A percentile compares a stretch with the other conserved stretches of the same genome.
These are phyloP conservation scores for Sitophilus oryzae DNA, from an alignment of 1,140 invertebrate species.

Conservation along the genomic window DNA sequence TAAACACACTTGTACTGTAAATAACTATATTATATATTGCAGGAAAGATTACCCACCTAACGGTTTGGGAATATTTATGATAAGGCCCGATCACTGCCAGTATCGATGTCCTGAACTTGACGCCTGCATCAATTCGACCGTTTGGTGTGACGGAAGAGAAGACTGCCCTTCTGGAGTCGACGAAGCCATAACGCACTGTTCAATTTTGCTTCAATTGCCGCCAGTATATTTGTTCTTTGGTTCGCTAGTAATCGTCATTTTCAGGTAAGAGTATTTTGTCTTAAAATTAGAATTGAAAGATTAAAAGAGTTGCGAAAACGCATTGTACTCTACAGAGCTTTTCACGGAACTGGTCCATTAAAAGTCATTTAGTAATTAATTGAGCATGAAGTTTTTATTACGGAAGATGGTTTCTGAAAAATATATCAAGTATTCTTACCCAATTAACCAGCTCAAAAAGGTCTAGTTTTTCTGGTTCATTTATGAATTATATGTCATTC, in stretches of 20 bases:
- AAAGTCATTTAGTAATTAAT: background rate
- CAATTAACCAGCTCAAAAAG: no score
- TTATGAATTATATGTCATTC: no score
- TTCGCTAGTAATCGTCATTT: constrained; percentile 42
- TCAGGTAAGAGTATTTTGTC: constrained; percentile 15
- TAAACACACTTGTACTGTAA: no score
- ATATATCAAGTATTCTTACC: no score
- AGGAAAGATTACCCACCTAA: constrained; percentile 40
- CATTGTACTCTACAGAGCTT: no score
- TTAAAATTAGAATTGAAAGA: no score
- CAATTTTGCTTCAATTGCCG: constrained; percentile 65
- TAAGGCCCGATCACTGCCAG: constrained; percentile 63
- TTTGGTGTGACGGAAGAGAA: constrained; percentile 80
- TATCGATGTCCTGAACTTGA: constrained; percentile 78
- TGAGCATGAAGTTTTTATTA: no score
- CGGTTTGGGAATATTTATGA: constrained; percentile 46
- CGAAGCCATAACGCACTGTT: constrained; percentile 74
- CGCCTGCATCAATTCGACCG: constrained; percentile 79
- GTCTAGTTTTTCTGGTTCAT: no score
- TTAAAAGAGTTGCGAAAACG: no score
- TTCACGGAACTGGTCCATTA: no score
- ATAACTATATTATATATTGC: no score
- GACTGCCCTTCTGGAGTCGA: constrained; percentile 86
- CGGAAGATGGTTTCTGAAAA: no score
- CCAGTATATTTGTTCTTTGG: constrained; percentile 60